Base-by-base conservation (phyloP, 2,797 vertebrate species). In the Rhodeus uyekii region DNA sequence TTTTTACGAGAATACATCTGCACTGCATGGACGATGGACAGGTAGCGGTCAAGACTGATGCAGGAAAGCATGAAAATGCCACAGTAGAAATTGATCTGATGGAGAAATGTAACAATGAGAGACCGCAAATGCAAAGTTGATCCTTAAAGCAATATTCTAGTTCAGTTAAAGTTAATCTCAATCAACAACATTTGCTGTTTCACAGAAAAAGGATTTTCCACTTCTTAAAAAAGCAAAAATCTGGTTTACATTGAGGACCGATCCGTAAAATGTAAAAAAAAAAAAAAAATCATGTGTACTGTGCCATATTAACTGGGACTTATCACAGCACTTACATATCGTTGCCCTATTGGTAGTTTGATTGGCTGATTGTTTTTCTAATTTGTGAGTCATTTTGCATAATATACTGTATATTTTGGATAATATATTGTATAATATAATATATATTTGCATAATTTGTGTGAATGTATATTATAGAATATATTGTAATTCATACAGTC, bases 41-140 rank as follows among this genome's bases (percentile, higher is more conserved):
- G 85, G 93, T 98, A 99, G 53, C 97, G 96, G 84, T 99, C 97
- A 67, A 98, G 91, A 0, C 97, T 98, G 1, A 99, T 97, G 90
- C 96, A 97, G 34, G 94, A 95, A 86, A 99, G 93, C 76, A 99
- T 94, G 78, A 98, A 95, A 91, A 97, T 98, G 6, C 96, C 96
- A 91, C 97, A 97, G 93, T 97, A 98, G 92, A 98, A 97, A 90
- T 97, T 98, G 85, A 98, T 87, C 93, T 97, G 85, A 29, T 24
- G 46, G 34, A 14, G 55, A 29, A 84, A 83, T 16, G 6, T 36
- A 50, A 19, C 65, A 61, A n/a, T 34, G 24, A 34, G 19, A n/a
- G 58, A 60, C 7, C 27, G 50, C 27, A 36, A 42, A 53, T 6
- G 14, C 3, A 5, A 63, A 36, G 27, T 24, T 42, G 4, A 76